Conservation (phyloP, 2,113 vertebrate species). For the Malaclemys terrapin region DNA sequence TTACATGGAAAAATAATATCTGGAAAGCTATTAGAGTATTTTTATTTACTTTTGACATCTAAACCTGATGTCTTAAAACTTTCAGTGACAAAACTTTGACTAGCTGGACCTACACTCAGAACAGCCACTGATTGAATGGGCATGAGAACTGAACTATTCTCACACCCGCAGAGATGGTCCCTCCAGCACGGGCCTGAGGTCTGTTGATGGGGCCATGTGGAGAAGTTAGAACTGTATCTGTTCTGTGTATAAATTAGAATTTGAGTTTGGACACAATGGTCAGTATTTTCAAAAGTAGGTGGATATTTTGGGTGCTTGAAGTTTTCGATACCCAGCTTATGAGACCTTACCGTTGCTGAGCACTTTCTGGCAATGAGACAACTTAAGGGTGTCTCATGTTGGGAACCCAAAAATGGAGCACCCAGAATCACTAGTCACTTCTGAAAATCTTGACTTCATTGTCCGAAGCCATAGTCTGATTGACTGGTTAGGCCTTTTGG, state of each 20-base stretch:
- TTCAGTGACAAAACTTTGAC: neutral
- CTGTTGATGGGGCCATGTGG: rapidly evolving
- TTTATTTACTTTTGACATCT: neutral
- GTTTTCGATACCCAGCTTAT: neutral
- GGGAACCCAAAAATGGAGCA: neutral
- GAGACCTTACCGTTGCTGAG: neutral
- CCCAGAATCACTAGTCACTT: neutral
- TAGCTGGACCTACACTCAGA: neutral
- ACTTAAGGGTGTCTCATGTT: neutral
- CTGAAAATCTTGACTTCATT: neutral
- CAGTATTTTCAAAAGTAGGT: neutral
- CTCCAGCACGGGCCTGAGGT: neutral
- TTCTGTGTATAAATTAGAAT: neutral
- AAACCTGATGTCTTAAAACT: neutral
- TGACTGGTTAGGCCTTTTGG: neutral
- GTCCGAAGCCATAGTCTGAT: neutral
- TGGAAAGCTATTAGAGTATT: neutral
- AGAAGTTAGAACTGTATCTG: neutral
- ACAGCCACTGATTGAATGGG: neutral
- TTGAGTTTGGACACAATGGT: neutral
- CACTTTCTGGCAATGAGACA: neutral
- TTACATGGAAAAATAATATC: rapidly evolving
- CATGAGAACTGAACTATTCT: neutral
- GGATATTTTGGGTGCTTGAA: neutral
- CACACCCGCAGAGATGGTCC: neutral